Conservation (phyloP, 1,140 invertebrate genomes). For the Pristionchus pacificus region DNA sequence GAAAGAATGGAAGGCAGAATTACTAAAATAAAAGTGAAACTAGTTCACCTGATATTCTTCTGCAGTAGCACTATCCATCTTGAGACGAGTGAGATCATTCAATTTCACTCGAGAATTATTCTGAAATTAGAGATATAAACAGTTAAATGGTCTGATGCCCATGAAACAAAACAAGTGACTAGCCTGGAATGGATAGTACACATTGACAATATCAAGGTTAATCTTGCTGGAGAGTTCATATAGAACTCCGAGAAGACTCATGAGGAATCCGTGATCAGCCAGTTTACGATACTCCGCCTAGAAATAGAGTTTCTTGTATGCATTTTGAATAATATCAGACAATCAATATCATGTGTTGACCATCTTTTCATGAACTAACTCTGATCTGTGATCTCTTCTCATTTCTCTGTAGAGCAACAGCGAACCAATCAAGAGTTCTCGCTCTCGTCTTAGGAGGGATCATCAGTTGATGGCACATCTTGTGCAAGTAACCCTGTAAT, state of each 20-base stretch:
- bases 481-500: constrained; percentile 68
- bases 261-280: constrained; percentile 86
- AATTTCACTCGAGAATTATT: constrained; percentile 72
- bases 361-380: constrained; percentile 41
- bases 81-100: constrained; percentile 78
- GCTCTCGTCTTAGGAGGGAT: constrained; percentile 74
- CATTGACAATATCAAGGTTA: constrained; percentile 68
- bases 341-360: constrained; percentile 1
- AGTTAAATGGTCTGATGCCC: no score
- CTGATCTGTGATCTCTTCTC: constrained; percentile 79
- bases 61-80: constrained; percentile 64
- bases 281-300: constrained; percentile 78
- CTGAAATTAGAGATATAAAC: constrained; percentile 17
- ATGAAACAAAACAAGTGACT: neutral
- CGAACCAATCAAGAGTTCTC: constrained; percentile 73
- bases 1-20: constrained; percentile 51
- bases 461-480: constrained; percentile 77
- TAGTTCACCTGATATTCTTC: constrained; percentile 70
- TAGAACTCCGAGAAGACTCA: constrained; percentile 83
- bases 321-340: constrained; percentile 7
- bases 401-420: constrained; percentile 72
- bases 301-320: constrained; percentile 11
- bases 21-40: constrained; percentile 70
- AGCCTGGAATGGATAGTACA: constrained; percentile 76
- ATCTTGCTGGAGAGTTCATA: constrained; percentile 80